A percentile compares a stretch with the other conserved stretches of the same genome.
Evolutionary conservation across 2,888 invertebrate genomes (phyloP).

Genomic region (Eupithecia tripunctaria): DNA sequence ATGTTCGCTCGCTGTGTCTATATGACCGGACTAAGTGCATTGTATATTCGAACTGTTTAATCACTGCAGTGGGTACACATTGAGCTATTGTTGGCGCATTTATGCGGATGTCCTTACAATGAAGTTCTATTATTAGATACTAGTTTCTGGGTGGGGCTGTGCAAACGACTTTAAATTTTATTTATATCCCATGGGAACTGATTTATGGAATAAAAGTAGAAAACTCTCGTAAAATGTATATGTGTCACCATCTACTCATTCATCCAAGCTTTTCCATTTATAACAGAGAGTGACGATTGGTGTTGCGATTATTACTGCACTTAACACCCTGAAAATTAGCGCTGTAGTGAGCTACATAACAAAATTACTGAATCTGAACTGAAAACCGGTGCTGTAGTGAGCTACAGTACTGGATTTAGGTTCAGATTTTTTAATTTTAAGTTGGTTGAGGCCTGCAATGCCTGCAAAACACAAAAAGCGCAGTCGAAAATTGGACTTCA

Average conservation of each 20-base stretch:
- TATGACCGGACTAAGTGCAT: constrained; percentile 18
- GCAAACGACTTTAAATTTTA: neutral
- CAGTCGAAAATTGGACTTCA: too few relatives aligned
- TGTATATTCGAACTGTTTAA: constrained; percentile 22
- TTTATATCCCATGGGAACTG: neutral
- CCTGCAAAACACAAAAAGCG: neutral
- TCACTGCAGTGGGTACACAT: constrained; percentile 12
- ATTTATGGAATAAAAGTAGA: neutral
- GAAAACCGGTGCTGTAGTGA: neutral
- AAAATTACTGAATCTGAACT: too few relatives aligned
- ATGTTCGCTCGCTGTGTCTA: constrained; percentile 27
- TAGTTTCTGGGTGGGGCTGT: neutral
- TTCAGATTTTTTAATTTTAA: too few relatives aligned
- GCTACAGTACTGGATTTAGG: too few relatives aligned
- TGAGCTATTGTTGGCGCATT: constrained; percentile 7
- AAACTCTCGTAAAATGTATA: too few relatives aligned
- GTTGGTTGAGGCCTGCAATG: neutral
- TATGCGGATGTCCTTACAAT: constrained; percentile 1
- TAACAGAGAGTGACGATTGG: neutral
- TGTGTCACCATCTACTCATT: neutral
- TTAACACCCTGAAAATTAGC: neutral
- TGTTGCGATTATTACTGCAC: neutral
- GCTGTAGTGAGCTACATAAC: neutral
- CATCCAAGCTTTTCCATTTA: neutral
- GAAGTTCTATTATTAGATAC: neutral